Evolutionary conservation across 2,888 invertebrate genomes (phyloP), one percentile per base, ranked within the genome.

Genomic region (Drosophila aldrichi): DNA sequence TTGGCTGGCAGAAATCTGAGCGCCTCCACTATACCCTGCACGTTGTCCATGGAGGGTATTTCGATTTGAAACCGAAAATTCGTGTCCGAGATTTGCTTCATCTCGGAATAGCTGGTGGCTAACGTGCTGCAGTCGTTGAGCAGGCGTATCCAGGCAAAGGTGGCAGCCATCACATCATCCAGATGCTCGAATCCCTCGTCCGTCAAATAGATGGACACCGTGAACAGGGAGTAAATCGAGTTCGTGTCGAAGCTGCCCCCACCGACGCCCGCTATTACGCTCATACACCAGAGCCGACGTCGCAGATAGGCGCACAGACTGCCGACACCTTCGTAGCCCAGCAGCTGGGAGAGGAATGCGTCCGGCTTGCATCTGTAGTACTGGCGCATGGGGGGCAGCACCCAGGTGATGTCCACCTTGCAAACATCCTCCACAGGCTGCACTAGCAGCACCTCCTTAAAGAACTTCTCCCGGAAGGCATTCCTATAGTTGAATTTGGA

Each of bases 311-410:
- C 95, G 3, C 96, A 94, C n/a, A 97, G 92, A 77, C 97, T 97
- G 57, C 97, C 97, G 85, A 95, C 95, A 1, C 98, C 98, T 92
- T 98, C 97, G 91, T 98, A 96, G 0, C 97, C 97, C 20, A 98
- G 92, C 16, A 98, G 92, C 92, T 95, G 95, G 0, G 96, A 95
- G 10, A 98, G 92, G 90, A 97, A 98, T 59, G 96, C 92, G 67
- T 95, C 93, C 34, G 94, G 93, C 56, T 93, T 93, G 49, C 84
- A 87, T 63, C 86, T 88, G 62, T 93, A 93, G 32, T 82, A 79
- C 52, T 84, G 20, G 0, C 79, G 69, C 80, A 92, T 88, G 0
- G 93, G 68, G 4, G 92, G 93, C 41, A 93, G 64, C 4, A 91
- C 90, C 92, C 93, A 93, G 2, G 91, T 92, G 7, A 93, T 49